These are phyloP conservation scores for Cylindroiulus punctatus DNA, from an alignment of 2,888 invertebrate species.

Conservation along the genomic window DNA sequence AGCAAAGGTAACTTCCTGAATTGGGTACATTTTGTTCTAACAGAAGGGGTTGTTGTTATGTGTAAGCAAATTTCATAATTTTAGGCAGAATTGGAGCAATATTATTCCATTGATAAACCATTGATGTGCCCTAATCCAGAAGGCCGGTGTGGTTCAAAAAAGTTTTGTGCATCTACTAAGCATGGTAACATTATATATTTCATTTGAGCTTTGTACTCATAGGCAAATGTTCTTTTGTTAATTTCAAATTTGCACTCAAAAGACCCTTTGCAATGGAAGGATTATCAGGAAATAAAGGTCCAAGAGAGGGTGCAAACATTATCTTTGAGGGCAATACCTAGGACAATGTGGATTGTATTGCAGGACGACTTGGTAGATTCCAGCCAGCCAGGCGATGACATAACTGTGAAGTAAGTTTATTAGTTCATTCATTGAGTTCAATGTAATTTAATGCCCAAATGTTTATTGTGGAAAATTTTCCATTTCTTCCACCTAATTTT, in stretches of 20 bases:
- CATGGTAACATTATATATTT: slow-evolving; percentile 25
- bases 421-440: background rate
- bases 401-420: slow-evolving; percentile 78
- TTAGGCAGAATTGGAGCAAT: slow-evolving; percentile 48
- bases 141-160: slow-evolving; percentile 71
- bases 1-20: slow-evolving; percentile 62
- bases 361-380: slow-evolving; percentile 87
- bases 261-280: slow-evolving; percentile 75
- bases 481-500: background rate
- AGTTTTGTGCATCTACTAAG: slow-evolving; percentile 65
- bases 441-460: background rate
- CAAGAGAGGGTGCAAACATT: slow-evolving; percentile 79
- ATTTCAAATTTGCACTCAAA: slow-evolving; percentile 61
- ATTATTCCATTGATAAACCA: slow-evolving; percentile 26
- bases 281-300: slow-evolving; percentile 87
- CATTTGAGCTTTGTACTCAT: background rate
- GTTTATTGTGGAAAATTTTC: background rate
- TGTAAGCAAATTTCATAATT: background rate
- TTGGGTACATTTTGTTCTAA: background rate
- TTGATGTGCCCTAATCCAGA: slow-evolving; percentile 70
- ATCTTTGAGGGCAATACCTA: slow-evolving; percentile 77
- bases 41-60: background rate
- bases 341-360: slow-evolving; percentile 79
- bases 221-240: background rate
- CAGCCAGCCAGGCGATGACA: slow-evolving; percentile 90